phyloP scores from a whole-genome alignment of 2,888 invertebrate species.

The Pammene fasciana region DNA sequence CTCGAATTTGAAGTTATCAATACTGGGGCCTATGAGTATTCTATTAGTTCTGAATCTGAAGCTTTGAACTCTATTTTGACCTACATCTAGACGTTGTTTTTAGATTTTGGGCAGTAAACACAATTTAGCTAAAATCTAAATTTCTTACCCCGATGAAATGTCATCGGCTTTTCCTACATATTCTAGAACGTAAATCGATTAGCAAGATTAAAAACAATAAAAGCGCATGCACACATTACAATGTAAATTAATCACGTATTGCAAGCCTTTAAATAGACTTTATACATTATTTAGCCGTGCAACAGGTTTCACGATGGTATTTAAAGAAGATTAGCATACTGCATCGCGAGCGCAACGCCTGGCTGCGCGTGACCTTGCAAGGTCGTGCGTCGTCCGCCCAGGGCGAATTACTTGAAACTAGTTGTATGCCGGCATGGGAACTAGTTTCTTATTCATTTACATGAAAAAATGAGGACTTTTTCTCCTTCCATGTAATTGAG shows the following conservation, averaged over 20 bases:
- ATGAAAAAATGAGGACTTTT: background rate
- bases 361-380: slow-evolving; percentile 45
- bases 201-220: background rate
- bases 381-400: slow-evolving; percentile 38
- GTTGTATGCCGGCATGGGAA: background rate
- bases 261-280: background rate
- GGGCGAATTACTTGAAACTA: slow-evolving; percentile 9
- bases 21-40: too few species aligned
- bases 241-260: background rate
- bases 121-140: too few species aligned
- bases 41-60: too few species aligned
- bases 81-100: too few species aligned
- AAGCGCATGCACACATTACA: background rate
- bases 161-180: too few species aligned
- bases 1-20: too few species aligned
- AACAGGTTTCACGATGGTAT: slow-evolving; percentile 16
- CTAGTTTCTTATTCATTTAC: background rate
- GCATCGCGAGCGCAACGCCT: slow-evolving; percentile 27
- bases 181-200: too few species aligned
- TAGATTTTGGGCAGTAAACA: too few species aligned
- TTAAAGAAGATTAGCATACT: slow-evolving; percentile 31
- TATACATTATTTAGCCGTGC: background rate
- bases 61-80: too few species aligned
- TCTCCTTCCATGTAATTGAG: background rate
- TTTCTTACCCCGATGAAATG: too few species aligned